Evolutionary conservation across 2,113 vertebrate species (phyloP).

Genomic region (Protomyctophum bolini): DNA sequence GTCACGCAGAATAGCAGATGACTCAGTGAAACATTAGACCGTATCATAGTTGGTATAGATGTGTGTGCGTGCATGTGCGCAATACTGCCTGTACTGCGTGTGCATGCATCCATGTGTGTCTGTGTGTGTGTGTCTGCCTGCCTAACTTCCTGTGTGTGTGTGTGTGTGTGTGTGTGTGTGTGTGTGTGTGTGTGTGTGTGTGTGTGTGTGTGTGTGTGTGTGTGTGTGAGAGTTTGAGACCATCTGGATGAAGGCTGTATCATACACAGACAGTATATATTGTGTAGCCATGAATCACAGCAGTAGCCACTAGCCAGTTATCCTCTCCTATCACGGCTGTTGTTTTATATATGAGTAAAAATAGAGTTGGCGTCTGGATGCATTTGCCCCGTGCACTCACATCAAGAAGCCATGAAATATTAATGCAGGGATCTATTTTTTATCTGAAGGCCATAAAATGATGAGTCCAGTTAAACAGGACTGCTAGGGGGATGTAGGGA

Average conservation of each 20-base stretch:
- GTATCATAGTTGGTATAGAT: no score
- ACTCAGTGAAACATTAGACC: no score
- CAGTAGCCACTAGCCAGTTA: not conserved
- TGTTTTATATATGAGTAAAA: constrained; percentile 50
- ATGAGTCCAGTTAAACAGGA: constrained; percentile 64
- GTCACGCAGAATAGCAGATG: no score
- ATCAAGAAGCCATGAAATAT: constrained; percentile 73
- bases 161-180: no score
- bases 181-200: no score
- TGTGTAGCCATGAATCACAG: constrained; percentile 10
- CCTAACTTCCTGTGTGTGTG: no score
- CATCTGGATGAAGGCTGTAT: constrained; percentile 13
- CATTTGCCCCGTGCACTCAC: constrained; percentile 52
- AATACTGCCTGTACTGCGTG: no score
- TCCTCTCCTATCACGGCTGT: constrained; percentile 5
- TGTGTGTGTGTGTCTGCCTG: no score
- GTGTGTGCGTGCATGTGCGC: no score
- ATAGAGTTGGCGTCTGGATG: constrained; percentile 53
- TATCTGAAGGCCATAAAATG: constrained; percentile 64
- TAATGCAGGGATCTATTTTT: constrained; percentile 67
- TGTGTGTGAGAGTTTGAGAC: not conserved
- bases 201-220: no score
- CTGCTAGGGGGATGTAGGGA: constrained; percentile 42
- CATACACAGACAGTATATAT: not conserved
- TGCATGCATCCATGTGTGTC: no score